Evolutionary conservation across 2,888 invertebrate genomes (phyloP).

Genomic region (Ennomos fuscantarius): DNA sequence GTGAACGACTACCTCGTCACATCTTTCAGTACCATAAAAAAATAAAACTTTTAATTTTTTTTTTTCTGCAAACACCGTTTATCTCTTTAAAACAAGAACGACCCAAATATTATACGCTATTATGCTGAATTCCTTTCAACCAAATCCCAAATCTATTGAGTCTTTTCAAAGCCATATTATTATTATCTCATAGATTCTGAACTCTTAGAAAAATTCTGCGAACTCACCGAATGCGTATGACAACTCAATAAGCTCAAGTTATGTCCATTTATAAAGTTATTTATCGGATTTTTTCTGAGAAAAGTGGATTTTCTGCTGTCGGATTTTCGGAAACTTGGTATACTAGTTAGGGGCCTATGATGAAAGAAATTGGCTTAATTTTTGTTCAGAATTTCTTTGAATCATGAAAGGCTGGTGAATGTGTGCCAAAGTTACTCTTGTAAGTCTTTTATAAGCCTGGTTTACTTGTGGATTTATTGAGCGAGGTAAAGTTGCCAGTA

Average conservation of each 20-base stretch:
- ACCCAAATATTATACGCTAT: too few species aligned
- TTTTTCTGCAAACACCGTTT: too few species aligned
- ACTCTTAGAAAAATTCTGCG: constrained; percentile 7
- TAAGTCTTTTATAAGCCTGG: too few species aligned
- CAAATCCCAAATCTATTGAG: too few species aligned
- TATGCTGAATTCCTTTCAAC: too few species aligned
- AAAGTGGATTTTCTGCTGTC: constrained; percentile 20
- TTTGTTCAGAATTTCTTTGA: not conserved
- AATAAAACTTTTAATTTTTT: too few species aligned
- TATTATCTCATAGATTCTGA: constrained; percentile 10
- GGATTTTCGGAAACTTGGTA: constrained; percentile 5
- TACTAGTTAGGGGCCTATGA: constrained; percentile 5
- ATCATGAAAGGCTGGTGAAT: not conserved
- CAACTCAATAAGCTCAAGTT: constrained; percentile 32
- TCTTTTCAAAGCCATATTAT: too few species aligned
- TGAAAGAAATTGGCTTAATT: constrained; percentile 4
- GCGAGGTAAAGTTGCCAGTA: too few species aligned
- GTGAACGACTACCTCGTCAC: too few species aligned
- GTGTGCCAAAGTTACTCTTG: not conserved
- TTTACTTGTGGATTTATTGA: too few species aligned
- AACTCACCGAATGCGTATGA: constrained; percentile 19
- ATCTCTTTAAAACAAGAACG: too few species aligned
- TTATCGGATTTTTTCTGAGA: constrained; percentile 25
- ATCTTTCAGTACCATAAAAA: too few species aligned
- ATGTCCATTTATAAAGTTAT: constrained; percentile 27